phyloP scores from a whole-genome alignment of 2,888 invertebrate genomes.

The Drosophila picticornis region DNA sequence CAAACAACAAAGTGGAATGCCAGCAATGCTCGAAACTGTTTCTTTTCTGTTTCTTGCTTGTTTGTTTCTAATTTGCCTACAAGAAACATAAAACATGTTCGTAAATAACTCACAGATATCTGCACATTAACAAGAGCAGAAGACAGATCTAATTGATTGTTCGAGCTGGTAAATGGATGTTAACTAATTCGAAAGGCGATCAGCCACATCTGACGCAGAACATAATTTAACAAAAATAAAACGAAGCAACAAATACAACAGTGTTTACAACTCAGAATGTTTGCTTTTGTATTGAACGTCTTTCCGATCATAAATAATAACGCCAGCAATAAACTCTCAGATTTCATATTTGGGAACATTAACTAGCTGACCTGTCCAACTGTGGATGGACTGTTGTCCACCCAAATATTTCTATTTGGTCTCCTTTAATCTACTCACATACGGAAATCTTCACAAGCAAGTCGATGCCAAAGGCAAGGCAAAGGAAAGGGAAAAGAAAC shows the following conservation, averaged over 20 bases:
- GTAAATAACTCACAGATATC: constrained; percentile 7
- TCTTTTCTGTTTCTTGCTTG: background rate
- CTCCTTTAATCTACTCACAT: background rate
- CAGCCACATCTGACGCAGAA: constrained; percentile 4
- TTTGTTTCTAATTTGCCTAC: constrained; percentile 13
- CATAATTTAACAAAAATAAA: background rate
- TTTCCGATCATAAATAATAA: background rate
- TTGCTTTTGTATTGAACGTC: background rate
- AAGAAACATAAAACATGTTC: constrained; percentile 6
- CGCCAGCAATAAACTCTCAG: background rate
- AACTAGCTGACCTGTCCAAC: background rate
- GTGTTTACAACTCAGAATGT: constrained; percentile 20
- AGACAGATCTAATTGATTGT: constrained; percentile 56
- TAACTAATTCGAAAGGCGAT: constrained; percentile 49
- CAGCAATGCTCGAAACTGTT: constrained; percentile 53
- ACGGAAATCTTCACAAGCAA: constrained; percentile 11
- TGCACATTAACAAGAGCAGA: constrained; percentile 26
- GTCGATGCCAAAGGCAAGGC: background rate
- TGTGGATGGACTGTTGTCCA: background rate
- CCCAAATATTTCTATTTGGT: background rate
- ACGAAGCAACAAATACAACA: background rate
- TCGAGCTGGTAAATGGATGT: constrained; percentile 49
- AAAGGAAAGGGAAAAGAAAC: constrained; percentile 13
- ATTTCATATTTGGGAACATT: background rate
- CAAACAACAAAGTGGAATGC: constrained; percentile 28